Base-by-base conservation (phyloP, 2,113 vertebrate species). In the Menidia beryllina region DNA sequence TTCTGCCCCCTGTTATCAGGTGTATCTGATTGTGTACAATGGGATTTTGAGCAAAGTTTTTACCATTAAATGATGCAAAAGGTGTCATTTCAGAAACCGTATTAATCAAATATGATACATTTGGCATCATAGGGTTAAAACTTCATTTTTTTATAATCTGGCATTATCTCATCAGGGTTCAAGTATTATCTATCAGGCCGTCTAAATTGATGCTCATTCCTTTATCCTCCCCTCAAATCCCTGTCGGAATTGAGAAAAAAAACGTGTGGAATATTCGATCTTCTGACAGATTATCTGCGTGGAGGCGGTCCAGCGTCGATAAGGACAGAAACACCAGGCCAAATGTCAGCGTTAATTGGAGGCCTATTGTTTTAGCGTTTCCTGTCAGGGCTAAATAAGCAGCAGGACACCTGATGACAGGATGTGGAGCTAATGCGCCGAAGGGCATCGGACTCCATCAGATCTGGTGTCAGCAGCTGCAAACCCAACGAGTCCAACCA, bases 311-410 rank as follows among this genome's bases (percentile, higher is more conserved):
- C 65, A 21, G 34, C 72, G 81, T 71, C 8, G 61, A 81, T 73
- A 77, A n/a, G 20, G 78, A 84, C 69, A 59, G 65, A 81, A 38
- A 56, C 55, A 39, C 65, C 67, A 27, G 17, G 72, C 47, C 84
- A 87, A 89, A 92, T 89, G 89, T 88, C 89, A 90, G n/a, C 53
- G 87, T 88, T 89, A 87, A 90, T 89, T 85, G 73, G 49, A 76
- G 70, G 65, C 72, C 81, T 60, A 65, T 80, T 75, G 20, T 74
- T 78, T 73, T 72, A 84, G 78, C 73, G 70, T 65, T 65, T 57
- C 78, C 76, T 38, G 51, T 87, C 68, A 76, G 65, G 67, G 81
- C 70, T 51, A 63, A 69, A 77, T 63, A 85, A 74, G 80, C 81
- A 73, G 64, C 56, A 12, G 30, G 72, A 86, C 48, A 75, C 26